A percentile compares a stretch with the other conserved stretches of the same genome.
Conservation (phyloP, 2,888 invertebrate genomes). For the Drosophila pseudotakahashii region DNA sequence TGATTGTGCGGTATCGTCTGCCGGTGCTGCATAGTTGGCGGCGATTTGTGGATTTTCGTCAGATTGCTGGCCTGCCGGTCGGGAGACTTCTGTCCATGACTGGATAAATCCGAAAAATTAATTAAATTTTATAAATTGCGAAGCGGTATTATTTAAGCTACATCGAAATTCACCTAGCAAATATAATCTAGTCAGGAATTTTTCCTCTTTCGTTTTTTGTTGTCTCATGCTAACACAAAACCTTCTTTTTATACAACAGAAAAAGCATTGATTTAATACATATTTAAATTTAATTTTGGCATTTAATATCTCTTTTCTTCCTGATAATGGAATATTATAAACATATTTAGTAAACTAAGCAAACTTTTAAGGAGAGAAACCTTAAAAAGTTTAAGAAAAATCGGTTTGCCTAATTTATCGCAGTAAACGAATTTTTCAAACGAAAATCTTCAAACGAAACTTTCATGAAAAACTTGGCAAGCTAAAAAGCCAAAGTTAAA, state of each 20-base stretch:
- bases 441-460: neutral
- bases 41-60: constrained; percentile 11
- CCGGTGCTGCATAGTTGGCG: constrained; percentile 31
- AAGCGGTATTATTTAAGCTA: constrained; percentile 9
- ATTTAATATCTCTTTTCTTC: neutral
- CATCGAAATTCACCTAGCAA: constrained; percentile 1
- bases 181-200: neutral
- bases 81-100: constrained; percentile 20
- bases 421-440: constrained; percentile 6
- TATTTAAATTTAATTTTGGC: too few species aligned
- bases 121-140: constrained; percentile 31
- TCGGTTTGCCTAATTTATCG: constrained; percentile 10
- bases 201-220: neutral
- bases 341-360: neutral
- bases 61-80: neutral
- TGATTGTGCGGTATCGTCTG: constrained; percentile 35
- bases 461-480: constrained; percentile 6
- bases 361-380: neutral
- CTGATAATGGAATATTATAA: neutral
- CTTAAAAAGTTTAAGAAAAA: constrained; percentile 1
- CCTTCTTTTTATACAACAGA: too few species aligned
- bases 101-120: constrained; percentile 19
- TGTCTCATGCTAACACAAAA: too few species aligned
- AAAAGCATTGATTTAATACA: too few species aligned
- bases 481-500: constrained; percentile 10